Percentiles rank a stretch among this genome's conserved stretches.
phyloP scores from a whole-genome alignment of 2,113 vertebrate genomes.

The Sorex araneus region DNA sequence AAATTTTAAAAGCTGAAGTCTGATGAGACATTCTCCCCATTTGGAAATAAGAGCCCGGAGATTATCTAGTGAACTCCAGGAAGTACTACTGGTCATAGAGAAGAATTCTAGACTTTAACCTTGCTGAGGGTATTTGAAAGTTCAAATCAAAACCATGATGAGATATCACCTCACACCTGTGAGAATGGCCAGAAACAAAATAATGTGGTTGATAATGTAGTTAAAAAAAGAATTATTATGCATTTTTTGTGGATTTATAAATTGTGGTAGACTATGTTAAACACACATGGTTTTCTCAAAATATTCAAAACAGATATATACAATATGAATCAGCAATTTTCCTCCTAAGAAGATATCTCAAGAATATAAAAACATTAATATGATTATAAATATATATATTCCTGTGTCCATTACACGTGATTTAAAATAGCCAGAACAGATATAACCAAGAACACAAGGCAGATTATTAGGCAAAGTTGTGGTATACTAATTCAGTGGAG shows the following conservation, averaged over 20 bases:
- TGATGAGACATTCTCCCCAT: slow-evolving; percentile 74
- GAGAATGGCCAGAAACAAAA: not conserved
- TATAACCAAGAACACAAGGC: not conserved
- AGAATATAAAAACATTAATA: not conserved
- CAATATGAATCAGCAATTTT: not conserved
- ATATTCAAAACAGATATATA: not conserved
- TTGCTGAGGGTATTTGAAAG: not conserved
- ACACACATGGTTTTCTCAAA: not conserved
- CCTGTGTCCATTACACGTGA: not conserved
- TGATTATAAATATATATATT: not conserved
- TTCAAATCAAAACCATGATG: not conserved
- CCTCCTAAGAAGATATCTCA: not conserved
- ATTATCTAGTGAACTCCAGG: slow-evolving; percentile 63
- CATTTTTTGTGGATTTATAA: not conserved
- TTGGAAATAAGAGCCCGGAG: slow-evolving; percentile 76
- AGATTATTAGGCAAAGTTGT: not conserved
- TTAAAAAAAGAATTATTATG: not conserved
- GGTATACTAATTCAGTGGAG: not conserved
- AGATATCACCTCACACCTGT: not conserved
- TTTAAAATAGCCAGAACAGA: not conserved
- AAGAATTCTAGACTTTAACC: not conserved
- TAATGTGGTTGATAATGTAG: not conserved
- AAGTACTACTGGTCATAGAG: slow-evolving; percentile 67
- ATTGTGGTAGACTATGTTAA: not conserved
- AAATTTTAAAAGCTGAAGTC: slow-evolving; percentile 87